Percentiles rank a stretch among this genome's conserved stretches.
These are phyloP conservation scores for Pogonomyrmex californicus DNA, from an alignment of 1,140 invertebrate species.

Conservation along the genomic window DNA sequence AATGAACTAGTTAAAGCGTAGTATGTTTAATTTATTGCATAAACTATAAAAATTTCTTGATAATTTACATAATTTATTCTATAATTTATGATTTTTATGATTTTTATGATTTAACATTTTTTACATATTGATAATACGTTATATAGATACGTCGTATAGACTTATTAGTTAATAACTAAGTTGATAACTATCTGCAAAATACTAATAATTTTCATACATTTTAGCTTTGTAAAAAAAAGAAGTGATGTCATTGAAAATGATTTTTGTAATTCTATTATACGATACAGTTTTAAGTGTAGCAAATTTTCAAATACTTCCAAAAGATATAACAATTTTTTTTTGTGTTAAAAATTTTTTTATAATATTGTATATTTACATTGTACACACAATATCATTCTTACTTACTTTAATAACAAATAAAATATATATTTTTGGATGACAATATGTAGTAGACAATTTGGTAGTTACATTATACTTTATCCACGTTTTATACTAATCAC, in stretches of 20 bases:
- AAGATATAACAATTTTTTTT: not conserved
- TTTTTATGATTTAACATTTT: no score
- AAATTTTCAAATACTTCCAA: not conserved
- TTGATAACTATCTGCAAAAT: not conserved
- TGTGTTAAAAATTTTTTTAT: not conserved
- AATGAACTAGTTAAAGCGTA: constrained; percentile 4
- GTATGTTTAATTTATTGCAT: not conserved
- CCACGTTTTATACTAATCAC: not conserved
- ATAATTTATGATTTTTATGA: not conserved
- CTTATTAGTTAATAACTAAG: no score
- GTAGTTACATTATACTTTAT: not conserved
- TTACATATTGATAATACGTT: no score
- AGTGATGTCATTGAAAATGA: not conserved
- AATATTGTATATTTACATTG: not conserved
- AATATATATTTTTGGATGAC: not conserved
- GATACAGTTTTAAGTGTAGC: not conserved
- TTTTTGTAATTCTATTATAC: not conserved
- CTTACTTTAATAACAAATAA: not conserved
- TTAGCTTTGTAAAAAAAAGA: not conserved
- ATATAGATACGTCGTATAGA: no score
- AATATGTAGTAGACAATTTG: not conserved
- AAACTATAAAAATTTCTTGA: not conserved
- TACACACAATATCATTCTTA: not conserved
- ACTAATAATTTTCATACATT: not conserved
- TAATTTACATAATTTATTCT: not conserved